These are phyloP conservation scores for Lepidotrigona ventralis DNA, from an alignment of 1,140 invertebrate genomes.

Conservation along the genomic window DNA sequence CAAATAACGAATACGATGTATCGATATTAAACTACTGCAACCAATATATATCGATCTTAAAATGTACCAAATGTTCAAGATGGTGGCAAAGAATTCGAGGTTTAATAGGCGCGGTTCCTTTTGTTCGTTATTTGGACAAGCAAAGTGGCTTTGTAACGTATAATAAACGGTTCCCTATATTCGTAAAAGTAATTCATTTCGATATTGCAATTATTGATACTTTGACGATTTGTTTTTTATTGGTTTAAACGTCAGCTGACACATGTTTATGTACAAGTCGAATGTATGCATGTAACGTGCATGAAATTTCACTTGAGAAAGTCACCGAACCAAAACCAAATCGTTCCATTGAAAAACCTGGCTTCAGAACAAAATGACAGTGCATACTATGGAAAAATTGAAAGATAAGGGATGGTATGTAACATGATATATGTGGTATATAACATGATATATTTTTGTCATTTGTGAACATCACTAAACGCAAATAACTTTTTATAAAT, in stretches of 20 bases:
- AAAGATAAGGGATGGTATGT: constrained; percentile 83
- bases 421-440: constrained; percentile 19
- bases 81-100: constrained; percentile 57
- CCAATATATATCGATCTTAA: constrained; percentile 46
- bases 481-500: constrained; percentile 58
- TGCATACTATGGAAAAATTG: constrained; percentile 75
- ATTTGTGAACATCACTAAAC: constrained; percentile 46
- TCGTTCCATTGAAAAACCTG: constrained; percentile 7
- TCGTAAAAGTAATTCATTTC: background rate
- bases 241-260: constrained; percentile 62
- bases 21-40: constrained; percentile 29
- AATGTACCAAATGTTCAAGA: constrained; percentile 54
- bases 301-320: constrained; percentile 34
- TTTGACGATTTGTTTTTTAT: background rate
- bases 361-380: constrained; percentile 10
- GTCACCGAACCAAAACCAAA: background rate
- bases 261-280: constrained; percentile 63
- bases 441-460: constrained; percentile 38
- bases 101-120: constrained; percentile 65
- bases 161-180: background rate
- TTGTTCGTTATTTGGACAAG: constrained; percentile 38
- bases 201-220: background rate
- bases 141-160: constrained; percentile 11
- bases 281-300: constrained; percentile 30
- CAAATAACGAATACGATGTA: constrained; percentile 17